These are phyloP conservation scores for Aphelinus atriplicis DNA, from an alignment of 1,140 invertebrate species.

Conservation along the genomic window DNA sequence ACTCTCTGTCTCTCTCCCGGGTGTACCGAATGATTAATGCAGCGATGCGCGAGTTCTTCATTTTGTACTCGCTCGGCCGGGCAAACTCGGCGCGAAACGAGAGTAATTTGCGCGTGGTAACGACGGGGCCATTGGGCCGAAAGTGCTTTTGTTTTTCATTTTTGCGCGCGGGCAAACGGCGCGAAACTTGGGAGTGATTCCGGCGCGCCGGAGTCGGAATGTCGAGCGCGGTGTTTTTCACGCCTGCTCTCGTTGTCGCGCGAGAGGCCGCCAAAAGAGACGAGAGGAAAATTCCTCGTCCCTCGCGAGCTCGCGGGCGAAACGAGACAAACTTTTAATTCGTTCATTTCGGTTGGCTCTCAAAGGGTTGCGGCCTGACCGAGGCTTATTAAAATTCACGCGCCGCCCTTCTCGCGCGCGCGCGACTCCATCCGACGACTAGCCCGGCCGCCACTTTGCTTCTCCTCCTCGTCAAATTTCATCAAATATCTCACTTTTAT, in stretches of 20 bases:
- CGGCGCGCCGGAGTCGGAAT: slow-evolving; percentile 52
- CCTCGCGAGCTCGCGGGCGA: slow-evolving; percentile 19
- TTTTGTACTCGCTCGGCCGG: no score
- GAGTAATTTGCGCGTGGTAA: no score
- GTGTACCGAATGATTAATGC: no score
- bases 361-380: slow-evolving; percentile 55
- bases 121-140: no score
- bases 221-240: slow-evolving; percentile 48
- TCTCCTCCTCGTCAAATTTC: slow-evolving; percentile 13
- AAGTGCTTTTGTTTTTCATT: no score
- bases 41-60: no score
- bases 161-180: no score
- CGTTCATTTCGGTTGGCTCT: slow-evolving; percentile 57
- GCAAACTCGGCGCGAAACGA: no score
- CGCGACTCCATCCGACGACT: not conserved
- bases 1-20: no score
- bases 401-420: slow-evolving; percentile 18
- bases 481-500: slow-evolving; percentile 4
- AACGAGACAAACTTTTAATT: slow-evolving; percentile 62
- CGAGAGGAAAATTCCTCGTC: slow-evolving; percentile 16
- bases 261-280: slow-evolving; percentile 57
- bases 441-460: not conserved
- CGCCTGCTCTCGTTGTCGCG: no score
- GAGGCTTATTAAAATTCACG: slow-evolving; percentile 63
- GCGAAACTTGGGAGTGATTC: no score